Evolutionary conservation across 2,888 invertebrate species (phyloP).

Genomic region (Tortrix viridana): DNA sequence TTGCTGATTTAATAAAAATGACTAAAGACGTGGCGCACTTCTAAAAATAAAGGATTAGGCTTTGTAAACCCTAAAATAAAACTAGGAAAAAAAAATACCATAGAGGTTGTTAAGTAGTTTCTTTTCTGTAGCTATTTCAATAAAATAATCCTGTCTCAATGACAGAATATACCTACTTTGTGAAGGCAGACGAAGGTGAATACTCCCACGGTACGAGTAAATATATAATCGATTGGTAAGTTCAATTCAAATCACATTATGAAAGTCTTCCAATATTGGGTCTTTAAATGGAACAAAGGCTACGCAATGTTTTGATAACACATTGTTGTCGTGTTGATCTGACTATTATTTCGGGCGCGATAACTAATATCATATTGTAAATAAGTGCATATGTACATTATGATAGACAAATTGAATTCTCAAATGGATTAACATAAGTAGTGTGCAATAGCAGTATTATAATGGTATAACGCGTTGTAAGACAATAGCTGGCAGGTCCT

Average conservation of each 20-base stretch:
- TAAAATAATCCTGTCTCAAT: slow-evolving; percentile 12
- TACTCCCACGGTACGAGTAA: neutral
- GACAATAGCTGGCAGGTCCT: slow-evolving; percentile 74
- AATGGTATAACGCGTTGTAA: slow-evolving; percentile 78
- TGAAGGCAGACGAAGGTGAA: slow-evolving; percentile 4
- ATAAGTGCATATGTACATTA: slow-evolving; percentile 62
- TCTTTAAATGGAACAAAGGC: neutral
- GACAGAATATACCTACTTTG: neutral
- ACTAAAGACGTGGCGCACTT: neutral
- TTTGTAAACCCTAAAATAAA: neutral
- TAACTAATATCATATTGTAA: slow-evolving; percentile 67
- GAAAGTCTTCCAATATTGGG: neutral
- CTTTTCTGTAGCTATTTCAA: neutral
- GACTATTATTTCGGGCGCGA: slow-evolving; percentile 13
- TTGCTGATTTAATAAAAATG: neutral
- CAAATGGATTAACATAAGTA: slow-evolving; percentile 79
- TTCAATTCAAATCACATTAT: neutral
- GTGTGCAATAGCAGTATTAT: slow-evolving; percentile 78
- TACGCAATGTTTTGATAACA: neutral
- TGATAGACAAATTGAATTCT: slow-evolving; percentile 80
- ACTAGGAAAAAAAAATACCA: neutral
- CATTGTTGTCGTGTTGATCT: slow-evolving; percentile 14
- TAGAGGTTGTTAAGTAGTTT: neutral
- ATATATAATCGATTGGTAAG: neutral
- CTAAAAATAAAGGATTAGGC: neutral